Conservation (phyloP, 1,140 invertebrate genomes). For the Drosophila paulistorum region DNA sequence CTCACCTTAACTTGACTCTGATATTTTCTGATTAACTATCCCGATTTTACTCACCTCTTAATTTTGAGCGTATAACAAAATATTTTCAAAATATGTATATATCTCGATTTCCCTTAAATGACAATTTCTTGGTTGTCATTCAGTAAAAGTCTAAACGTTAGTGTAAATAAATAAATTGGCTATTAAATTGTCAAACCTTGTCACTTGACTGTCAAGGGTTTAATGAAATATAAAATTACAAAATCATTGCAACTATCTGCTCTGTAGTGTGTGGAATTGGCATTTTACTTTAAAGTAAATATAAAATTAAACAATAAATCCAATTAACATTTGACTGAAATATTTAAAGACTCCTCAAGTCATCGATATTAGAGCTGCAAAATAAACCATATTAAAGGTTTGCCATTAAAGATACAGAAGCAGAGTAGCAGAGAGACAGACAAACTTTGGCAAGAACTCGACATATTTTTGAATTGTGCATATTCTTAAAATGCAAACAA, state of each 20-base stretch:
- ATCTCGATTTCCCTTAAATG: too few species aligned
- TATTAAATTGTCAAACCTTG: constrained; percentile 8
- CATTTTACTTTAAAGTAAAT: too few species aligned
- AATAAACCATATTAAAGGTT: not conserved
- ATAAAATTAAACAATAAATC: too few species aligned
- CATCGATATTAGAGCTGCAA: not conserved
- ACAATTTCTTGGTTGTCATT: too few species aligned
- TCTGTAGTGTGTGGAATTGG: not conserved
- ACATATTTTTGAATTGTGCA: not conserved
- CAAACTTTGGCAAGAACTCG: not conserved
- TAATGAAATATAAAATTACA: not conserved
- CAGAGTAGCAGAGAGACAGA: too few species aligned
- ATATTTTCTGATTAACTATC: too few species aligned
- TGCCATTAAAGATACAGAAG: too few species aligned
- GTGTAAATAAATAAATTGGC: constrained; percentile 1
- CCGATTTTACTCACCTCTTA: too few species aligned
- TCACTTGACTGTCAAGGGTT: not conserved
- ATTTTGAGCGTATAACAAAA: not conserved
- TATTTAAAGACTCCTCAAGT: too few species aligned
- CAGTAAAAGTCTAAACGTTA: not conserved
- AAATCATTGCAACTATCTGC: not conserved
- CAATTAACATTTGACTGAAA: too few species aligned
- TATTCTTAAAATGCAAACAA: constrained; percentile 13
- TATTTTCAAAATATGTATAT: too few species aligned
- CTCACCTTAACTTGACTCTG: too few species aligned